phyloP scores from a whole-genome alignment of 2,797 vertebrate species.

The Vipera ursinii region DNA sequence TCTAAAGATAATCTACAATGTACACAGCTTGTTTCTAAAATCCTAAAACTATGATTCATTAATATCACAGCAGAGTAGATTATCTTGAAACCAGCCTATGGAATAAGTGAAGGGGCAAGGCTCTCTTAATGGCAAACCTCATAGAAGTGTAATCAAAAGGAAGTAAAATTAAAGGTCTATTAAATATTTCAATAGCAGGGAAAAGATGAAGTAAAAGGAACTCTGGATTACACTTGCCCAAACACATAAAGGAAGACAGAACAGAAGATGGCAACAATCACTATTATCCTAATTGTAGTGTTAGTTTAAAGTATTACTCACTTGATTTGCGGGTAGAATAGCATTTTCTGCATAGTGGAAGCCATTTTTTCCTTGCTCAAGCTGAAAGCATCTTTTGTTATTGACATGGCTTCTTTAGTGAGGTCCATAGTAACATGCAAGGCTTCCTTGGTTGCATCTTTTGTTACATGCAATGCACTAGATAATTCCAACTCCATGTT shows the following conservation, averaged over 20 bases:
- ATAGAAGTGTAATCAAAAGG: neutral
- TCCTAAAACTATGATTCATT: neutral
- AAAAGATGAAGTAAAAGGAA: neutral
- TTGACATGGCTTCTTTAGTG: conserved; percentile 92
- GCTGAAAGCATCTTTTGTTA: conserved; percentile 92
- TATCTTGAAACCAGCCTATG: neutral
- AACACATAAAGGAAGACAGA: neutral
- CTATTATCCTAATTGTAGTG: neutral
- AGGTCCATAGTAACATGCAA: conserved; percentile 88
- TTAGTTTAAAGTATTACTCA: conserved; percentile 55
- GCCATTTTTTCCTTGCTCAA: conserved; percentile 83
- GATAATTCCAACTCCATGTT: conserved; percentile 89
- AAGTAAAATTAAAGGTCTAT: neutral
- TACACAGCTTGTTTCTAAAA: neutral
- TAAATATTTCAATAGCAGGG: neutral
- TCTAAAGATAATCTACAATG: neutral
- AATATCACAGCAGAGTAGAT: neutral
- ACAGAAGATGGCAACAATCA: neutral
- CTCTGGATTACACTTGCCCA: neutral
- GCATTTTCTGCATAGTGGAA: conserved; percentile 88
- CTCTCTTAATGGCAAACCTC: neutral
- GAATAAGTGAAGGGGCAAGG: neutral
- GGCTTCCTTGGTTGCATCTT: conserved; percentile 93
- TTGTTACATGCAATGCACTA: conserved; percentile 86
- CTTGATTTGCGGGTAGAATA: conserved; percentile 80